Base-by-base conservation (phyloP, 2,888 invertebrate genomes). In the Crioceris asparagi region DNA sequence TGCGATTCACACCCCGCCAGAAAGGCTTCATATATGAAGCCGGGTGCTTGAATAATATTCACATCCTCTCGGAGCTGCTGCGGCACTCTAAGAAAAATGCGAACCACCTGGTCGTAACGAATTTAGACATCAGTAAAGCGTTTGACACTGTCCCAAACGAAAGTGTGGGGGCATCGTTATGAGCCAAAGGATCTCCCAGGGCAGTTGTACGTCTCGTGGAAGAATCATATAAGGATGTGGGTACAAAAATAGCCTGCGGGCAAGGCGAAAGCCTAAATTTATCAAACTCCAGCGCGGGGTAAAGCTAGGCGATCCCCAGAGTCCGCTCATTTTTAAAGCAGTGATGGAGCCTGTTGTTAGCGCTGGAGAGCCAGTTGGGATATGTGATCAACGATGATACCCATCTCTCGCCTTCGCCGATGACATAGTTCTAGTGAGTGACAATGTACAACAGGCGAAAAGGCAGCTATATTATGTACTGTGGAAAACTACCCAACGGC, bases 91-190 rank as follows among this genome's bases (percentile, higher is more conserved):
- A 50, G 35, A 33, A 37, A 27, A 17, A 39, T 12, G 23, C 40
- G 7, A 53, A 56, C 23, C n/a, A n/a, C n/a, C 51, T 65, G 41
- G 64, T 62, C 41, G 48, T 61, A 33, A 60, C 55, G 35, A 55
- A 60, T 25, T 46, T 67, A 15, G 66, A 67, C 45, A 57, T 67
- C 17, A 53, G 60, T 10, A 67, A 66, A 47, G 66, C 65, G 3
- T 66, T 63, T 44, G 65, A 65, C 42, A 59, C 53, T 2, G 44
- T 52, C 4, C 51, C 54, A 12, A 51, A 56, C 32, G 7, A 15
- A 12, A 36, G 40, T 3, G 40, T 64, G 2, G 32, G 46, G 19
- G 47, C 46, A 2, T 50, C 59, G 29, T 51, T 67, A 36, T 40
- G 49, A 15, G 40, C 40, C 4, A 48, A 54, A 21, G 64, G 60